Evolutionary conservation across 2,113 vertebrate genomes (phyloP).

Genomic region (Mesoclemmys tuberculata): DNA sequence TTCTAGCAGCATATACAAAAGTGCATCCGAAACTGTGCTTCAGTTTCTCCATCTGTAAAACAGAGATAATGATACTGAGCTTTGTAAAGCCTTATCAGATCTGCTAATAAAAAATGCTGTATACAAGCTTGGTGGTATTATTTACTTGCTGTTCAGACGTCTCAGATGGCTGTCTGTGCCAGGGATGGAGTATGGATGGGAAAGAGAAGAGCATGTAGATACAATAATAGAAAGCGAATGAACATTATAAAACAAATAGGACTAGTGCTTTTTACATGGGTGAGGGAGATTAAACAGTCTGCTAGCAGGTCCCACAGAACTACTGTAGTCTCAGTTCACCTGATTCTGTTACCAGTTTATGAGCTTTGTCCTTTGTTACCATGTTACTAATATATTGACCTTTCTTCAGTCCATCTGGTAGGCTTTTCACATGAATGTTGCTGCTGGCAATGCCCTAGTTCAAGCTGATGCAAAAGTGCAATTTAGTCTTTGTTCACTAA

Average conservation of each 20-base stretch:
- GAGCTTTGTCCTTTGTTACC: constrained; percentile 39
- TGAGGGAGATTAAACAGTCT: not conserved
- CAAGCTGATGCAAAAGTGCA: constrained; percentile 48
- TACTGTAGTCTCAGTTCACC: not conserved
- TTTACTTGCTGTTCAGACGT: not conserved
- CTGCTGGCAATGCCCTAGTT: constrained; percentile 53
- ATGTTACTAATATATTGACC: constrained; percentile 39
- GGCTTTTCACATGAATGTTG: constrained; percentile 41
- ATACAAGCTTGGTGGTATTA: not conserved
- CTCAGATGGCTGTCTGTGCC: not conserved
- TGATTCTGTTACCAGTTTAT: not conserved
- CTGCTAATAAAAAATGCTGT: not conserved
- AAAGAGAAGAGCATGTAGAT: not conserved
- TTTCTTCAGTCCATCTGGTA: constrained; percentile 64
- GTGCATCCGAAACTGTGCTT: not conserved
- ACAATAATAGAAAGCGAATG: not conserved
- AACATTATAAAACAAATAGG: not conserved
- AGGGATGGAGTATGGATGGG: not conserved
- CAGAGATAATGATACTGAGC: not conserved
- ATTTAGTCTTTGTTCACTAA: constrained; percentile 47
- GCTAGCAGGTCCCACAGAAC: not conserved
- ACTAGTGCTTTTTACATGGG: not conserved
- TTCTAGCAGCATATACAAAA: not conserved
- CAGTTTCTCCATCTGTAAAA: not conserved
- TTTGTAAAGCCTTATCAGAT: not conserved